Percentiles rank a stretch among this genome's conserved stretches.
These are phyloP conservation scores for Cariama cristata DNA, from an alignment of 2,113 vertebrate genomes.

Conservation along the genomic window DNA sequence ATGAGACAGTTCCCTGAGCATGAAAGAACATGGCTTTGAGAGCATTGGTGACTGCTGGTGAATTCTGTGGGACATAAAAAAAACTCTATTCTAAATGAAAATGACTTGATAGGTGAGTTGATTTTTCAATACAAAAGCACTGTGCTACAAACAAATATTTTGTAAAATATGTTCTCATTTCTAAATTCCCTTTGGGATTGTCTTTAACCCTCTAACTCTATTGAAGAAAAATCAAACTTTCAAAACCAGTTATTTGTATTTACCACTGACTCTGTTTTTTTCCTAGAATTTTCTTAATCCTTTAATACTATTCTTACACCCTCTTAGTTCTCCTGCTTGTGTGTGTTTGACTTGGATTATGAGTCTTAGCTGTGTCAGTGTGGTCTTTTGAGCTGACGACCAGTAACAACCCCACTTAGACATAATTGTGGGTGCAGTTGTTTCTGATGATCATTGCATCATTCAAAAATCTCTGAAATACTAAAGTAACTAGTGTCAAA, in stretches of 20 bases:
- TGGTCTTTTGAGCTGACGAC: not conserved
- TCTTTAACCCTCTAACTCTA: not conserved
- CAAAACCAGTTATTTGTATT: not conserved
- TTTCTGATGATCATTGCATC: not conserved
- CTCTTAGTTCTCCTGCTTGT: not conserved
- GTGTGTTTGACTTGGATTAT: constrained; percentile 38
- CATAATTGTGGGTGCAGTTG: not conserved
- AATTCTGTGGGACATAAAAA: not conserved
- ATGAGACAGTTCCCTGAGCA: not conserved
- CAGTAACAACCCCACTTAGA: not conserved
- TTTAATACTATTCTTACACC: not conserved
- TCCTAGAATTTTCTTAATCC: not conserved
- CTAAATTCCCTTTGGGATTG: not conserved
- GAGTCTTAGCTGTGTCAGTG: not conserved
- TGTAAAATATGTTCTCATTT: not conserved
- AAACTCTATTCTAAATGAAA: not conserved
- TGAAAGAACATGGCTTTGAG: not conserved
- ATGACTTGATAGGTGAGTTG: not conserved
- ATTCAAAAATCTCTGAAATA: not conserved
- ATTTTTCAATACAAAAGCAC: not conserved
- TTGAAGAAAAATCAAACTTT: not conserved
- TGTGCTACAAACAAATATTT: not conserved
- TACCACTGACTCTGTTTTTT: not conserved
- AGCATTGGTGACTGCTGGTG: not conserved
- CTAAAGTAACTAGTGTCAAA: not conserved